A percentile compares a stretch with the other conserved stretches of the same genome.
Conservation (phyloP, 2,797 vertebrate genomes). For the Choloepus didactylus region DNA sequence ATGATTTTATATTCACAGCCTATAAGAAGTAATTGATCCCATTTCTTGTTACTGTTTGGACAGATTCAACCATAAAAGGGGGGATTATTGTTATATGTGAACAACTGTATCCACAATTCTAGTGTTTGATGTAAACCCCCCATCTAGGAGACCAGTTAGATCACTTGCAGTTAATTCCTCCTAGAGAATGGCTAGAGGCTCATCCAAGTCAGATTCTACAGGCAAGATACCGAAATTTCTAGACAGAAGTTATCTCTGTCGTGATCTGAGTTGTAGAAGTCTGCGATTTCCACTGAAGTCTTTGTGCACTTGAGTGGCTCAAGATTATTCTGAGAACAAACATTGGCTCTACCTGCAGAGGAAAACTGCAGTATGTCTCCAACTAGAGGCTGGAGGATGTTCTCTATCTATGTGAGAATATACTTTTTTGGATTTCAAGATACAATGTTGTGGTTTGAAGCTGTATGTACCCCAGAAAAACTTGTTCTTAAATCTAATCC, state of each 20-base stretch:
- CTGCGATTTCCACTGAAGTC: slow-evolving; percentile 6
- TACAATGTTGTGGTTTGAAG: background rate
- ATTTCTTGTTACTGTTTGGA: background rate
- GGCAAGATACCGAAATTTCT: background rate
- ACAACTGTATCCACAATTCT: slow-evolving; percentile 33
- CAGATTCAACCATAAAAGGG: slow-evolving; percentile 32
- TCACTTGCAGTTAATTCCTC: background rate
- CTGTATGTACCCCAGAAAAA: no score
- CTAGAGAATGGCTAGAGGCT: background rate
- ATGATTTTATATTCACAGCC: slow-evolving; percentile 44
- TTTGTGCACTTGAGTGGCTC: background rate
- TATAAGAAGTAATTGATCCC: background rate
- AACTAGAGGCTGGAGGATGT: background rate
- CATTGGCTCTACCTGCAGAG: background rate
- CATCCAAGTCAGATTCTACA: background rate
- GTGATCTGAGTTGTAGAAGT: background rate
- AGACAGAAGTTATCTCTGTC: background rate
- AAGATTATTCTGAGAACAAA: slow-evolving; percentile 24
- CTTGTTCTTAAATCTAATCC: no score
- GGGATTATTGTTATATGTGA: background rate
- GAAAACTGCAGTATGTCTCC: background rate
- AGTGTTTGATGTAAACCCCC: background rate
- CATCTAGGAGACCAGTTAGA: background rate
- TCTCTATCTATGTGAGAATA: background rate
- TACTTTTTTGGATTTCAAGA: slow-evolving; percentile 10